These are phyloP conservation scores for Drosophila persimilis DNA, from an alignment of 1,140 invertebrate species.

Conservation along the genomic window DNA sequence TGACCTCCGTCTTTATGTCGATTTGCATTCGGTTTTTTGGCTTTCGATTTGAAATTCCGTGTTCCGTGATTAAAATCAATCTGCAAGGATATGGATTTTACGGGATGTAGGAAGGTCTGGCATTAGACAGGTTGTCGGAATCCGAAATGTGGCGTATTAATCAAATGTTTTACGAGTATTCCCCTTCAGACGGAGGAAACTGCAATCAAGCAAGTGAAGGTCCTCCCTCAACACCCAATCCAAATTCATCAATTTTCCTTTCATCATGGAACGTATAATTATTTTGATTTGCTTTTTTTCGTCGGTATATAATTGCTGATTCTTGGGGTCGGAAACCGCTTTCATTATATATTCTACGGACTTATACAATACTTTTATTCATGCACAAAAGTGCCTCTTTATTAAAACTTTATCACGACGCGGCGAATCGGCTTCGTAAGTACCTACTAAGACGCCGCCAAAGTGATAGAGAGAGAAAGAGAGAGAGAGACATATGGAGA, in stretches of 20 bases:
- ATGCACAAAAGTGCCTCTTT: background rate
- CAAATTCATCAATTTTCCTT: conserved; percentile 39
- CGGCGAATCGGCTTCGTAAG: conserved; percentile 36
- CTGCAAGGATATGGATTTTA: conserved; percentile 9
- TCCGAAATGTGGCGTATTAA: conserved; percentile 56
- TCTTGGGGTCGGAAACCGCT: too few species aligned
- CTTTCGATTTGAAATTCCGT: conserved; percentile 42
- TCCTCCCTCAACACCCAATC: background rate
- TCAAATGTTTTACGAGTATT: conserved; percentile 41
- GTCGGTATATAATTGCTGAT: too few species aligned
- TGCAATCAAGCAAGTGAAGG: conserved; percentile 14
- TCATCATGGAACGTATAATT: conserved; percentile 1
- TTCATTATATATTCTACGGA: too few species aligned
- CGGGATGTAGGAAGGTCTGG: conserved; percentile 36
- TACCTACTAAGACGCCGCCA: conserved; percentile 51
- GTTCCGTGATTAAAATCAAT: conserved; percentile 19
- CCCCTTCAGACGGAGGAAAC: conserved; percentile 30
- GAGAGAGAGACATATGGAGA: background rate
- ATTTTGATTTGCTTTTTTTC: conserved; percentile 4
- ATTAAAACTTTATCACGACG: conserved; percentile 49
- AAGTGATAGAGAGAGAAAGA: conserved; percentile 1
- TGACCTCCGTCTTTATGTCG: conserved; percentile 6
- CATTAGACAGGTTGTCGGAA: conserved; percentile 64
- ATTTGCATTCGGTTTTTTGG: conserved; percentile 58
- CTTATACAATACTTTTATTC: too few species aligned